phyloP scores from a whole-genome alignment of 2,113 vertebrate genomes.

The Struthio camelus region DNA sequence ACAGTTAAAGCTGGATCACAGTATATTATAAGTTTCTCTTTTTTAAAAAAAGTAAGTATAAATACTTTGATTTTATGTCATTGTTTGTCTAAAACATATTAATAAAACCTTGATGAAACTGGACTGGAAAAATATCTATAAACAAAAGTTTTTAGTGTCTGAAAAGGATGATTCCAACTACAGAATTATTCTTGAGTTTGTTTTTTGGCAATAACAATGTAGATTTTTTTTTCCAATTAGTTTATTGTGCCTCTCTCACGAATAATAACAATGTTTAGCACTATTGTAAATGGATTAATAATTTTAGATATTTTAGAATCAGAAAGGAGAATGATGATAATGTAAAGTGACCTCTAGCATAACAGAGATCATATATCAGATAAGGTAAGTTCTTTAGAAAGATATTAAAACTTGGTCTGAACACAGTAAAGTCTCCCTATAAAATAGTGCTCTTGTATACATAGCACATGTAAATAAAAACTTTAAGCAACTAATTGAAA shows the following conservation, averaged over 20 bases:
- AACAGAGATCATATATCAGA: background rate
- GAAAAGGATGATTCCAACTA: background rate
- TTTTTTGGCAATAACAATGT: background rate
- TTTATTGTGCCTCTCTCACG: background rate
- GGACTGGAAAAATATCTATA: background rate
- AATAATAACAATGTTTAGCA: background rate
- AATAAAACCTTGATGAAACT: background rate
- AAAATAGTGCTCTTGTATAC: background rate
- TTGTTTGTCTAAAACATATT: background rate
- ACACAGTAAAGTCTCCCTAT: background rate
- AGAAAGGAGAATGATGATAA: background rate
- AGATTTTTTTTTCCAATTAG: background rate
- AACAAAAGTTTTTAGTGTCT: background rate
- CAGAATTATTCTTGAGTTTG: background rate
- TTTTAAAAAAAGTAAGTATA: background rate
- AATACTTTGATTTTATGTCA: background rate
- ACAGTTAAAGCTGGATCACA: background rate
- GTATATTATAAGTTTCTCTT: background rate
- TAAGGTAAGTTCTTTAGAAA: background rate
- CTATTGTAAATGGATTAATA: background rate
- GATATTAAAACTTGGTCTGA: background rate
- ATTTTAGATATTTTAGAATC: background rate
- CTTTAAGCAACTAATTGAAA: background rate
- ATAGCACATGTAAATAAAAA: background rate
- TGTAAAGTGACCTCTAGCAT: background rate